Percentiles rank a stretch among this genome's conserved stretches.
Conservation (phyloP, 1,140 invertebrate genomes). For the Bombus picipes region DNA sequence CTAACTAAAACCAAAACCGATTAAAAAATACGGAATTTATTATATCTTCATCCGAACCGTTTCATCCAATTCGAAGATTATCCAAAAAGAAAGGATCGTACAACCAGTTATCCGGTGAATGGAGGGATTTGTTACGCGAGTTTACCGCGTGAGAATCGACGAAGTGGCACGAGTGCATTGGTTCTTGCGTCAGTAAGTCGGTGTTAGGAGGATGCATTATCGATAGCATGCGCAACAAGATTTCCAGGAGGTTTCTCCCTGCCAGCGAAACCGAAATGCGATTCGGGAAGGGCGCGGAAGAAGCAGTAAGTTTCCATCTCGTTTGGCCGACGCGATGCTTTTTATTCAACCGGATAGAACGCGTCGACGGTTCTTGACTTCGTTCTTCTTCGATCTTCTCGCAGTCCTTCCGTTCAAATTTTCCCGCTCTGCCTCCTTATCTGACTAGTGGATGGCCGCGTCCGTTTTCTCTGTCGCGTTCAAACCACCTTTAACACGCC, state of each 20-base stretch:
- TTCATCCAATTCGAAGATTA: background rate
- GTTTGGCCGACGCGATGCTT: slow-evolving; percentile 11
- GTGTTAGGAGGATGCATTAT: slow-evolving; percentile 16
- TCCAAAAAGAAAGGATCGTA: background rate
- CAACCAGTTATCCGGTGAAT: background rate
- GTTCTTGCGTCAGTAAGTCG: background rate
- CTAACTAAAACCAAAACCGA: too few relatives aligned
- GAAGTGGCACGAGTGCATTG: background rate
- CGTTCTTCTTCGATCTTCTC: background rate
- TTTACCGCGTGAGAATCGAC: background rate
- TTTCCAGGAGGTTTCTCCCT: slow-evolving; percentile 17
- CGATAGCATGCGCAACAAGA: slow-evolving; percentile 36
- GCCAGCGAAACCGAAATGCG: background rate
- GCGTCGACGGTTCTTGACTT: background rate
- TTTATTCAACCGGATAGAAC: slow-evolving; percentile 34
- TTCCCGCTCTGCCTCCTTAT: slow-evolving; percentile 14
- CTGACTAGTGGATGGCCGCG: background rate
- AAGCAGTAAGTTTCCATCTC: slow-evolving; percentile 35
- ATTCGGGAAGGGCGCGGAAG: background rate
- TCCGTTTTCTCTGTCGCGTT: slow-evolving; percentile 7
- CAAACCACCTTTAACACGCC: slow-evolving; percentile 61
- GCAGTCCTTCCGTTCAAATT: slow-evolving; percentile 47
- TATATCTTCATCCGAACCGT: too few relatives aligned
- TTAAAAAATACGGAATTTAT: background rate
- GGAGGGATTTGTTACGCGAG: background rate